Evolutionary conservation across 2,797 vertebrate genomes (phyloP), one percentile per base, ranked within the genome.

Genomic region (Falco berigora): DNA sequence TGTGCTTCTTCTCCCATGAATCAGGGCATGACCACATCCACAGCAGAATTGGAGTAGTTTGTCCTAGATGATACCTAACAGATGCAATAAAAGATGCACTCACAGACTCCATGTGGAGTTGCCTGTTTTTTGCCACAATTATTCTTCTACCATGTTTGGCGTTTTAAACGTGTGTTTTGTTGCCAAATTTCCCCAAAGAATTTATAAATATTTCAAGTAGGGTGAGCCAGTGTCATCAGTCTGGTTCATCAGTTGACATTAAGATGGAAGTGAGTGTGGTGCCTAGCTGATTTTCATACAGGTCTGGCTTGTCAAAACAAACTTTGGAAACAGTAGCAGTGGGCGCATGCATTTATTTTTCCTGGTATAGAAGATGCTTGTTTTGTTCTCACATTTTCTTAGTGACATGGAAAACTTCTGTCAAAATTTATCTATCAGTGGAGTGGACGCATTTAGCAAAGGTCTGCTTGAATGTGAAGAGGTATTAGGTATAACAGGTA

Each of bases 11-110:
- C 69, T 61, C 28, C 58, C 75, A 18, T 23, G 61, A 86, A 56
- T 61, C 56, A 77, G 68, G 30, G 10, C 49, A 71, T 12, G 23
- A 68, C 49, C 49, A 25, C 44, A 40, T 56, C 44, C 64, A 62
- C 40, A 62, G 42, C 2, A 5, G 25, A 42, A 21, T 0, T 32
- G 49, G 69, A 58, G 36, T 58, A 0, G 0, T 36, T 75, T 59
- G 55, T 47, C 58, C 50, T n/a, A 81, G 27, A 21, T 25, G 53
- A 46, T 32, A 25, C 24, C 67, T 49, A 61, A 46, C 11, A 44
- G 22, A 47, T 44, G 24, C 40, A 72, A 83, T 22, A 64, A 36
- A 86, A 44, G 42, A 36, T 2, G 0, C 23, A 23, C 10, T 81
- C 20, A 47, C 53, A 75, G 66, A 34, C 32, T 2, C 2, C 10